A percentile compares a stretch with the other conserved stretches of the same genome.
These are phyloP conservation scores for Thaumatotibia leucotreta DNA, from an alignment of 1,140 invertebrate species.

Conservation along the genomic window DNA sequence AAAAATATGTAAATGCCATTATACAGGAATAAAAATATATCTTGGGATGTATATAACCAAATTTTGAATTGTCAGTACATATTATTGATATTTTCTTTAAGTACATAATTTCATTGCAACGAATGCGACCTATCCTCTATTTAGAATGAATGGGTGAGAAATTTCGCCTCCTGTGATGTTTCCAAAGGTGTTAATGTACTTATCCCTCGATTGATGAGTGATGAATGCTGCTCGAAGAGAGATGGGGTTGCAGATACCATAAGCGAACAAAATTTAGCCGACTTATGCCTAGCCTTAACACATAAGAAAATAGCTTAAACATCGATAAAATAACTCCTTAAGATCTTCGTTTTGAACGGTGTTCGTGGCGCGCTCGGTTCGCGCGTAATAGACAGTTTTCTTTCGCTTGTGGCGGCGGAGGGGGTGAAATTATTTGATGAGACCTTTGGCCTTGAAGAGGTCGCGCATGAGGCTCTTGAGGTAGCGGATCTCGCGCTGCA, in stretches of 20 bases:
- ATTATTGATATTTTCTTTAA: slow-evolving; percentile 1
- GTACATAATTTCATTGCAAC: slow-evolving; percentile 60
- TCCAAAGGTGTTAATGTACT: slow-evolving; percentile 38
- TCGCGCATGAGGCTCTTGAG: slow-evolving; percentile 92
- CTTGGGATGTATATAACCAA: background rate
- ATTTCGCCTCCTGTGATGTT: slow-evolving; percentile 46
- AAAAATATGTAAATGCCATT: slow-evolving; percentile 9
- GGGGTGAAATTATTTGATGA: slow-evolving; percentile 78
- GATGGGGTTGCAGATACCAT: slow-evolving; percentile 32
- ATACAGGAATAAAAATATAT: slow-evolving; percentile 14
- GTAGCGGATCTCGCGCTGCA: slow-evolving; percentile 89
- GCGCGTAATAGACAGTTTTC: slow-evolving; percentile 34
- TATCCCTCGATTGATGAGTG: slow-evolving; percentile 52
- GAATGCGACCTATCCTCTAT: slow-evolving; percentile 72
- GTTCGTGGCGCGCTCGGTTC: slow-evolving; percentile 34
- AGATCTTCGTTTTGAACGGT: slow-evolving; percentile 43
- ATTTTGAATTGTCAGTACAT: background rate
- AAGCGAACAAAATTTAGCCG: slow-evolving; percentile 45
- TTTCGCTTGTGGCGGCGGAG: slow-evolving; percentile 45
- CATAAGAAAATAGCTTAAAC: slow-evolving; percentile 31
- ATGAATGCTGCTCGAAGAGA: slow-evolving; percentile 58
- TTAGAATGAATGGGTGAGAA: slow-evolving; percentile 52
- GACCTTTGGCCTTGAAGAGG: slow-evolving; percentile 85
- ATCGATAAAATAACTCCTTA: slow-evolving; percentile 50
- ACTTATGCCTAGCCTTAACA: slow-evolving; percentile 43